Conservation (phyloP, 92 coral and sea anemone species). For the Heteractis magnifica region DNA sequence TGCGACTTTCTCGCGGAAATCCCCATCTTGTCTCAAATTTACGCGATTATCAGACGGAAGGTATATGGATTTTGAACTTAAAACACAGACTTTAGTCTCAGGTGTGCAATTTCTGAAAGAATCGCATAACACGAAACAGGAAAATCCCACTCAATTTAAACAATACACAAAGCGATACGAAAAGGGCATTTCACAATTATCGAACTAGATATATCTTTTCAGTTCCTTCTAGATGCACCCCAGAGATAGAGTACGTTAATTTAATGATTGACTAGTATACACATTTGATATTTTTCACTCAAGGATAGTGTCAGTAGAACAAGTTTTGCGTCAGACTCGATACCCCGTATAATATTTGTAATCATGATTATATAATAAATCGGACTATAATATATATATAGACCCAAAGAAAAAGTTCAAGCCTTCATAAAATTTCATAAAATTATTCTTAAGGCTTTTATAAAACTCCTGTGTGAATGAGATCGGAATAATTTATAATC, state of each 20-base stretch:
- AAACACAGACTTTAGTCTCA: not conserved
- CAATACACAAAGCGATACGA: not conserved
- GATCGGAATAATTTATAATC: conserved; percentile 2
- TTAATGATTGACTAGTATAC: not conserved
- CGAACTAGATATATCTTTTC: not conserved
- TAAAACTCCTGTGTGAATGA: not conserved
- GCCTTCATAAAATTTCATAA: no score
- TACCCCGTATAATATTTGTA: not conserved
- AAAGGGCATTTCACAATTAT: not conserved
- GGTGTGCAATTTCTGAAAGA: not conserved
- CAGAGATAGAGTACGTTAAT: not conserved
- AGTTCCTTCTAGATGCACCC: not conserved
- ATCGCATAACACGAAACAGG: not conserved
- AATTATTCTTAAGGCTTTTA: conserved; percentile 5
- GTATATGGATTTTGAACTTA: not conserved
- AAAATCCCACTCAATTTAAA: not conserved
- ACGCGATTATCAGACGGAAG: not conserved
- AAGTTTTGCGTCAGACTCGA: no score
- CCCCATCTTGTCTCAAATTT: not conserved
- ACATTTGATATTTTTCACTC: not conserved
- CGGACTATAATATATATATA: no score
- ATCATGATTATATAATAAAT: not conserved
- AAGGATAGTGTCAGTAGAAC: not conserved
- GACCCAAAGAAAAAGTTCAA: no score
- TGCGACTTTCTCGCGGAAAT: not conserved